Conservation (phyloP, 2,888 invertebrate species). For the Sicus ferrugineus region DNA sequence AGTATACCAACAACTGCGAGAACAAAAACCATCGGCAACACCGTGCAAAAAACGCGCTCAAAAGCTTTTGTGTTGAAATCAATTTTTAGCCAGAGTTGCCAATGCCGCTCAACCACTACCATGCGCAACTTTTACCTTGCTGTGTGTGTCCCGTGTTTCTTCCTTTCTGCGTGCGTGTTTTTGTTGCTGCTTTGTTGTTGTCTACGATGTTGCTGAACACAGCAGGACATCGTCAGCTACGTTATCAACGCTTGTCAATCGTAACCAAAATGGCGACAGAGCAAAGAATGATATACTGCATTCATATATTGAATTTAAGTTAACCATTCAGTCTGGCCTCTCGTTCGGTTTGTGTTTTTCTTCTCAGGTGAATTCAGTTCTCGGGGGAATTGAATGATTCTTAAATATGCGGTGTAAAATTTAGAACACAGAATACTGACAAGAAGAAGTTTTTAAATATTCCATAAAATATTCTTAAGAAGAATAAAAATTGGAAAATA, state of each 20-base stretch:
- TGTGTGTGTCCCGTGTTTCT: not conserved
- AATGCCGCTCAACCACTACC: not conserved
- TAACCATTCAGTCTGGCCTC: not conserved
- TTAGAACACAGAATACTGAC: too few species aligned
- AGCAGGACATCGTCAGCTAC: slow-evolving; percentile 32
- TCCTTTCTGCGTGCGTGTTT: not conserved
- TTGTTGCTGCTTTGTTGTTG: slow-evolving; percentile 6
- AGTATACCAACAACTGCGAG: slow-evolving; percentile 31
- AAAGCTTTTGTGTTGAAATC: slow-evolving; percentile 52
- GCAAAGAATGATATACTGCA: slow-evolving; percentile 13
- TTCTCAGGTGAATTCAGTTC: not conserved
- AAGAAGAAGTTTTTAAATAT: too few species aligned
- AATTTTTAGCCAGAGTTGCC: slow-evolving; percentile 37
- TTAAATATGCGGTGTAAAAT: too few species aligned
- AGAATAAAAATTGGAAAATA: too few species aligned
- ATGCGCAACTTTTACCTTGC: slow-evolving; percentile 14
- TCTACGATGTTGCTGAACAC: not conserved
- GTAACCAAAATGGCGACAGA: slow-evolving; percentile 24
- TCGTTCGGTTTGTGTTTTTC: too few species aligned
- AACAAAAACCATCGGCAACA: slow-evolving; percentile 38
- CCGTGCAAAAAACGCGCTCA: slow-evolving; percentile 33
- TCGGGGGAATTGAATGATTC: too few species aligned
- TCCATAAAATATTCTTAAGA: too few species aligned
- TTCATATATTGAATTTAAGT: slow-evolving; percentile 1
- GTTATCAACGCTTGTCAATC: slow-evolving; percentile 33